Conservation (phyloP, 2,888 invertebrate species). For the Orchesella flavescens region DNA sequence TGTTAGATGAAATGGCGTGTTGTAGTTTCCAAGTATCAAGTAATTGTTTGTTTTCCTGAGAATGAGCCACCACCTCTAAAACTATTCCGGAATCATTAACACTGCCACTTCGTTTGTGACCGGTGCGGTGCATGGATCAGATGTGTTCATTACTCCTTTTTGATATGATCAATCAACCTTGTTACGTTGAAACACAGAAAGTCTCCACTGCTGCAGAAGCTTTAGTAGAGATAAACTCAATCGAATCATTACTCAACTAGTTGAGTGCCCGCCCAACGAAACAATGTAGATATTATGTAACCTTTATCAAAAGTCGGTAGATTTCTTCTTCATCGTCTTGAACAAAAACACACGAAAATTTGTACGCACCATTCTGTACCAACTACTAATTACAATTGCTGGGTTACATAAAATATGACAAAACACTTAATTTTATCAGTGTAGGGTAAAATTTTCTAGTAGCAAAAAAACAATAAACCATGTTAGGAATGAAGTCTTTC, state of each 20-base stretch:
- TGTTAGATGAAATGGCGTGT: background rate
- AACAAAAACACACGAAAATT: background rate
- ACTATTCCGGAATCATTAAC: slow-evolving; percentile 55
- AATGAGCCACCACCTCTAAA: slow-evolving; percentile 45
- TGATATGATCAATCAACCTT: too few species aligned
- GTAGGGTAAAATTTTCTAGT: too few species aligned
- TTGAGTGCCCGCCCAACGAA: slow-evolving; percentile 42
- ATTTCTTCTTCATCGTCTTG: slow-evolving; percentile 18
- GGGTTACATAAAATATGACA: too few species aligned
- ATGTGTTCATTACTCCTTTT: background rate
- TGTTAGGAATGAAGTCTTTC: too few species aligned
- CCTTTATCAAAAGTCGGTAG: background rate
- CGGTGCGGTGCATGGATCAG: background rate
- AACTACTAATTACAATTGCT: too few species aligned
- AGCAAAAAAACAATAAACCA: background rate
- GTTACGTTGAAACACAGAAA: too few species aligned
- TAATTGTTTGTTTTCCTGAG: slow-evolving; percentile 30
- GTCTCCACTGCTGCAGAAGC: too few species aligned
- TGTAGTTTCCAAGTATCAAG: background rate
- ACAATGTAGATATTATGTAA: slow-evolving; percentile 24
- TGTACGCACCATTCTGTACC: background rate
- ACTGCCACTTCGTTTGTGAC: slow-evolving; percentile 22
- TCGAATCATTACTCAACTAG: slow-evolving; percentile 43
- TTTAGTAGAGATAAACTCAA: too few species aligned
- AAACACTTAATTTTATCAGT: too few species aligned